phyloP scores from a whole-genome alignment of 2,113 vertebrate species.

The Isurus oxyrinchus region DNA sequence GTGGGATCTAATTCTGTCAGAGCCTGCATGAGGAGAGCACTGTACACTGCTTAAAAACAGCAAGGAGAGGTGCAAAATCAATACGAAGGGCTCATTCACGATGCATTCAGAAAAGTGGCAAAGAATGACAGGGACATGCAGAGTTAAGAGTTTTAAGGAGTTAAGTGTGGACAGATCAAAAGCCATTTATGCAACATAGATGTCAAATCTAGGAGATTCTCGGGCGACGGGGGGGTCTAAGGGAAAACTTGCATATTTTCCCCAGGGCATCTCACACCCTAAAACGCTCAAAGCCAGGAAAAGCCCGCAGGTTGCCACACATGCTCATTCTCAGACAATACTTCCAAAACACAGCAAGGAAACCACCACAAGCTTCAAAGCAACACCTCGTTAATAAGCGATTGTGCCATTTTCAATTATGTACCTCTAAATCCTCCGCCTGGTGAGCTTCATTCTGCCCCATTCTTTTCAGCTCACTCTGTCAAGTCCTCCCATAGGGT shows the following conservation, averaged over 20 bases:
- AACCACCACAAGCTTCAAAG: not conserved
- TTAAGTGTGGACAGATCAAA: not conserved
- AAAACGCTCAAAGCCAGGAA: not conserved
- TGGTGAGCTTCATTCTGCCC: conserved; percentile 7
- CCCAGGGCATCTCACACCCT: not conserved
- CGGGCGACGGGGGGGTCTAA: not conserved
- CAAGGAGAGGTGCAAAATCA: not conserved
- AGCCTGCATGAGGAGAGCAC: not conserved
- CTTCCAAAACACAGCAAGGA: not conserved
- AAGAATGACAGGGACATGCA: not conserved
- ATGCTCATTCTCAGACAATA: not conserved
- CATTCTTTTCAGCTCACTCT: conserved; percentile 14
- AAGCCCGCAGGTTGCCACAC: not conserved
- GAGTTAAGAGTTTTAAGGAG: not conserved
- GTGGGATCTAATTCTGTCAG: not conserved
- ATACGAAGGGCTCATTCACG: not conserved
- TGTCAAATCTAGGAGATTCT: not conserved
- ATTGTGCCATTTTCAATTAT: not conserved
- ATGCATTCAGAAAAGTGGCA: not conserved
- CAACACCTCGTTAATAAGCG: not conserved
- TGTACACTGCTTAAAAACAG: not conserved
- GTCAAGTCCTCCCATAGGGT: conserved; percentile 7
- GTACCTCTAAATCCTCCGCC: not conserved
- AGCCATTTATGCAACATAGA: not conserved
- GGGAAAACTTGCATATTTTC: not conserved